phyloP scores from a whole-genome alignment of 2,888 invertebrate species.

The Brachypalpus laphriformis region DNA sequence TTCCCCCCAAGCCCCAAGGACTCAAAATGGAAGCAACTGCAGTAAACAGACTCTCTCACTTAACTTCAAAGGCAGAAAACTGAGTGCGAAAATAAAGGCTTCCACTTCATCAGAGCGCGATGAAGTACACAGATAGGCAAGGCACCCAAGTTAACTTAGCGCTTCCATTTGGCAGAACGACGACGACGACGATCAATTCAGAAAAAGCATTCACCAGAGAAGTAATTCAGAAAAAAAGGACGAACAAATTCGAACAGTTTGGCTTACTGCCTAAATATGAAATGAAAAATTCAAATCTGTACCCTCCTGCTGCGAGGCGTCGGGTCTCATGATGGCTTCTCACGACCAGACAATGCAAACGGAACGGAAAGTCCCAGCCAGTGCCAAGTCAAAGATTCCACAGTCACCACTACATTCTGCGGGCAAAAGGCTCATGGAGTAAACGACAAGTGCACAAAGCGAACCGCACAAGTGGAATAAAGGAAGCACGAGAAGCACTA shows the following conservation, averaged over 20 bases:
- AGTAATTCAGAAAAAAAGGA: slow-evolving; percentile 39
- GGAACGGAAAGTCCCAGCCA: slow-evolving; percentile 33
- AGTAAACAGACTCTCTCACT: slow-evolving; percentile 23
- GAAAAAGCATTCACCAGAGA: slow-evolving; percentile 48
- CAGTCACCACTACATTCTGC: slow-evolving; percentile 39
- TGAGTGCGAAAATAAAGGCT: slow-evolving; percentile 19
- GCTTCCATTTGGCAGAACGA: slow-evolving; percentile 59
- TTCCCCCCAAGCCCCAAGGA: too few species aligned
- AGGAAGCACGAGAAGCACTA: background rate
- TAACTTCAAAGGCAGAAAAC: slow-evolving; percentile 6
- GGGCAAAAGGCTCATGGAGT: slow-evolving; percentile 27
- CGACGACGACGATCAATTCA: slow-evolving; percentile 48
- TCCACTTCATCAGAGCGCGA: slow-evolving; percentile 56
- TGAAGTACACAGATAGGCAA: slow-evolving; percentile 6
- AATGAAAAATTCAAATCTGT: slow-evolving; percentile 71
- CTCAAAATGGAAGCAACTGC: slow-evolving; percentile 42
- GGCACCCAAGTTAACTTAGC: slow-evolving; percentile 51
- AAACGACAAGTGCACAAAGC: slow-evolving; percentile 55
- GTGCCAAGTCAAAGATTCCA: slow-evolving; percentile 70
- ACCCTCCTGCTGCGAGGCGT: slow-evolving; percentile 25
- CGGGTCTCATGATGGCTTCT: slow-evolving; percentile 19
- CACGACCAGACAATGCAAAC: slow-evolving; percentile 57
- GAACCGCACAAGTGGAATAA: slow-evolving; percentile 38
- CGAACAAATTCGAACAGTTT: slow-evolving; percentile 45
- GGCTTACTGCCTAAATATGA: slow-evolving; percentile 71